Base-by-base conservation (phyloP, 2,113 vertebrate species). In the Entomyzon cyanotis region DNA sequence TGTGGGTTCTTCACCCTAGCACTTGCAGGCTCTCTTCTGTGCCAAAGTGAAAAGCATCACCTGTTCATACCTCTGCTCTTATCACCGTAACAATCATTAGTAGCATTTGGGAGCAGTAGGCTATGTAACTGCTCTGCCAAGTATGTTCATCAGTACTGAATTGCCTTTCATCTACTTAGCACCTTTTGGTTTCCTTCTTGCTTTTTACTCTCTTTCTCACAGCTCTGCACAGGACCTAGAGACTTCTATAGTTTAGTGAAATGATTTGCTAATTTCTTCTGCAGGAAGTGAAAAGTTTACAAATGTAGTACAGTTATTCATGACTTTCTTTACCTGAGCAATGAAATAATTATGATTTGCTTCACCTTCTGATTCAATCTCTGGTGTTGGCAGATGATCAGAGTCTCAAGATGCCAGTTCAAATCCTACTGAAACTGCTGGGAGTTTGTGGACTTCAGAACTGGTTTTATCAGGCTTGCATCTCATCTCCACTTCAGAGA, bases 401-500 rank as follows among this genome's bases (percentile, higher is more conserved):
- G 4, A 33, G 77, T 28, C 60, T 59, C 0, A 0, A 55, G 60
- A 67, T 11, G 27, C 23, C 2, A 1, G 10, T 25, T 92, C n/a
- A 74, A 80, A 49, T 35, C 33, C 53, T 47, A 46, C 46, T 68
- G 73, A 52, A 80, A n/a, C 46, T 55, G n/a, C 37, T 56, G 49
- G 31, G 76, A 92, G 17, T 70, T n/a, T 71, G 52, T 67, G 58
- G 37, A 62, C 44, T 70, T 62, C 49, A 65, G 53, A 95, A 89
- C 67, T 0, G 0, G 62, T 85, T 65, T 79, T 49, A 62, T 85
- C 31, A 53, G 59, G 49, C 47, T 56, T 65, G 16, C 24, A 50
- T 7, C 58, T 79, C 70, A 91, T 82, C 74, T 73, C 53, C 84
- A 79, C 28, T 89, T 92, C 84, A 84, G 69, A 92, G 28, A 39